Base-by-base conservation (phyloP, 2,888 invertebrate species). In the Leptinotarsa peninsularis region DNA sequence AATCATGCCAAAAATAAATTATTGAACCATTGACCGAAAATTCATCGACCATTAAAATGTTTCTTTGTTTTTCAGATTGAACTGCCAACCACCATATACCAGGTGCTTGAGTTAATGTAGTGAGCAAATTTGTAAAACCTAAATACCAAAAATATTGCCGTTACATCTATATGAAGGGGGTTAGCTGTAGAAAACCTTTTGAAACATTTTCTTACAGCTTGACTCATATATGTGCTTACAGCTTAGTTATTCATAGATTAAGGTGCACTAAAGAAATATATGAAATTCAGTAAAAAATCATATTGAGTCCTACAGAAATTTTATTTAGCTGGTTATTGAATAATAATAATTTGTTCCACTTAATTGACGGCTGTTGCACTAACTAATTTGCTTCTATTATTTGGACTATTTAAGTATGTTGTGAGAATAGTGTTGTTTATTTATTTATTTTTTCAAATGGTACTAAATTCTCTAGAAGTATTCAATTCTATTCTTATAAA, bases 101-200 rank as follows among this genome's bases (percentile, higher is more conserved):
- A 76, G 78, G 79, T 80, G 79, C 79, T 81, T 78, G 74, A 73
- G 43, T 43, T 76, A 75, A 74, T 77, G 76, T 80, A 80, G 78
- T 76, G 78, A 80, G 78, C 76, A 77, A 80, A 76, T 69, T 73
- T 73, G 71, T 73, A 74, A 76, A 79, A 78, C 79, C 80, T 74
- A 82, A 83, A 86, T 85, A 86, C 86, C 86, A 86, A 86, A 86
- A 85, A 86, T 86, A 85, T 85, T 85, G 85, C 86, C 84, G 85
- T 84, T 83, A 85, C 84, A 82, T 84, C 81, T 84, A 81, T 83
- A 75, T 81, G 78, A 78, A 76, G 72, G 77, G 43, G 73, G 78
- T 76, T 77, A 74, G 74, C 73, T 73, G 72, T 76, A 77, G 72
- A 72, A 68, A 67, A 49, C 70, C 74, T 74, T 69, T 18, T 49